phyloP scores from a whole-genome alignment of 2,797 vertebrate species.

The Acrocephalus scirpaceus region DNA sequence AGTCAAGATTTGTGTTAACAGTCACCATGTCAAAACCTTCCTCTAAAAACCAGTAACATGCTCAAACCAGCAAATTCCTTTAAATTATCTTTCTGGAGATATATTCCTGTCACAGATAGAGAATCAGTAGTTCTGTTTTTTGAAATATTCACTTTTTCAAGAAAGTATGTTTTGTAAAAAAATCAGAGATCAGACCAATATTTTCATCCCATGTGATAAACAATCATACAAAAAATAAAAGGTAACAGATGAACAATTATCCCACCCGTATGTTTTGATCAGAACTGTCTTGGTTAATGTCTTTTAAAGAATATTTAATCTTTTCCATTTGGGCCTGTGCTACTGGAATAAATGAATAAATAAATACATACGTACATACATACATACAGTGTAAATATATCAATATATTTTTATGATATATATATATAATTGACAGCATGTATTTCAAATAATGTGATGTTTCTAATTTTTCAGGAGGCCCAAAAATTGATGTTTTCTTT shows the following conservation, averaged over 20 bases:
- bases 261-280: not conserved
- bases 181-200: not conserved
- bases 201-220: not conserved
- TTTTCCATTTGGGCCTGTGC: not conserved
- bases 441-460: not conserved
- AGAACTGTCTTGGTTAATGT: not conserved
- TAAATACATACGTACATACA: too few relatives aligned
- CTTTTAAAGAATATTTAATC: not conserved
- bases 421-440: not conserved
- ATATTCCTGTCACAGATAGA: not conserved
- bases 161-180: not conserved
- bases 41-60: not conserved
- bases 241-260: not conserved
- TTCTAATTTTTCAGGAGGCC: not conserved
- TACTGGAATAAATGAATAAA: not conserved
- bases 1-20: not conserved
- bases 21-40: not conserved
- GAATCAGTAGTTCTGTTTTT: not conserved
- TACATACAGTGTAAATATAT: not conserved
- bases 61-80: not conserved
- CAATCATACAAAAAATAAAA: not conserved
- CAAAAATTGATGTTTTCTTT: not conserved
- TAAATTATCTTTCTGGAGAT: not conserved
- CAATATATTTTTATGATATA: too few relatives aligned
- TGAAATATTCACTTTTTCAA: not conserved